phyloP scores from a whole-genome alignment of 2,888 invertebrate genomes.

The Agapostemon virescens region DNA sequence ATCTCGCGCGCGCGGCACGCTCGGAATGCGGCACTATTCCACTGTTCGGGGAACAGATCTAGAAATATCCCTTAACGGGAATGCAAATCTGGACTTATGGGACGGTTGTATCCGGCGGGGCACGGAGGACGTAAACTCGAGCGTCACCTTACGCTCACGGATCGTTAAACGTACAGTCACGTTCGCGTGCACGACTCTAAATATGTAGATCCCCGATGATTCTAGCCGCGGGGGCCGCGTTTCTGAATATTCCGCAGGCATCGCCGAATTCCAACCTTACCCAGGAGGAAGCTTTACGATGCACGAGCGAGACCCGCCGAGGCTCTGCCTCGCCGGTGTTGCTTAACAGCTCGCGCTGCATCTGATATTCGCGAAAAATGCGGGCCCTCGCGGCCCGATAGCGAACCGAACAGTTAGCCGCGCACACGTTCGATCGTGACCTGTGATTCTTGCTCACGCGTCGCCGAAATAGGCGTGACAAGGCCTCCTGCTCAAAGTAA shows the following conservation, averaged over 20 bases:
- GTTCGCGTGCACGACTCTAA: conserved; percentile 55
- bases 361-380: conserved; percentile 49
- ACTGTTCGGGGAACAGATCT: conserved; percentile 59
- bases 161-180: conserved; percentile 61
- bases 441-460: conserved; percentile 15
- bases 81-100: conserved; percentile 65
- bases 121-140: conserved; percentile 23
- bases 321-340: conserved; percentile 32
- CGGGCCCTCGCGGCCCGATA: not conserved
- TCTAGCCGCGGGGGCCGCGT: conserved; percentile 31
- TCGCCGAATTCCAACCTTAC: conserved; percentile 55
- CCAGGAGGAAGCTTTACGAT: conserved; percentile 42
- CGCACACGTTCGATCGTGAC: conserved; percentile 40
- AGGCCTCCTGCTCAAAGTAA: too few relatives aligned
- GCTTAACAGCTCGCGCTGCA: conserved; percentile 50
- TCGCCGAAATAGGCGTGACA: not conserved
- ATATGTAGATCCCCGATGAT: conserved; percentile 56
- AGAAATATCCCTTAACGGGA: conserved; percentile 68
- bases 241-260: conserved; percentile 57
- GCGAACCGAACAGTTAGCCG: conserved; percentile 34
- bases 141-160: conserved; percentile 57
- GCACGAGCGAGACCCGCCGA: conserved; percentile 37
- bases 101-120: conserved; percentile 33
- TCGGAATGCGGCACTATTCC: conserved; percentile 65
- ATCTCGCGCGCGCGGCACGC: conserved; percentile 42